Evolutionary conservation across 2,113 vertebrate species (phyloP).

Genomic region (Thinocorus orbignyianus): DNA sequence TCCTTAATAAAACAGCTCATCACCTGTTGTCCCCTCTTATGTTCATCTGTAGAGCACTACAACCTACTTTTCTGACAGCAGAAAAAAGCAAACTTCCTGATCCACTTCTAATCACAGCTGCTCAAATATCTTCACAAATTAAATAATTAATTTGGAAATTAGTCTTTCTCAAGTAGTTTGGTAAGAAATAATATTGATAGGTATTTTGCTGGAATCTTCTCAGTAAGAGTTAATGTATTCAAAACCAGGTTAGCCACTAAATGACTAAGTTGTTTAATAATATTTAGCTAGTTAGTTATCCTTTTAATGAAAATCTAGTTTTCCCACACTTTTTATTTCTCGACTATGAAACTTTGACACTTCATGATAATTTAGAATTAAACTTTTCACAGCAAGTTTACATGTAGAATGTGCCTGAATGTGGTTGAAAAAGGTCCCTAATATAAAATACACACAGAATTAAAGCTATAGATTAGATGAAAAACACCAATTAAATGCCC

Average conservation of each 20-base stretch:
- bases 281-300: not conserved
- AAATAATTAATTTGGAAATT: slow-evolving; percentile 3
- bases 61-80: not conserved
- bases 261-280: not conserved
- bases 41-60: not conserved
- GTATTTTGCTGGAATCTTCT: not conserved
- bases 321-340: not conserved
- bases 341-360: not conserved
- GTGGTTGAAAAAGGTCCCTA: not conserved
- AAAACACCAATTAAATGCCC: not conserved
- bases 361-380: not conserved
- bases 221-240: not conserved
- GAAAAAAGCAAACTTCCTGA: not conserved
- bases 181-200: not conserved
- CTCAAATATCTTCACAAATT: not conserved
- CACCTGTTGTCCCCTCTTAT: not conserved
- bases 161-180: not conserved
- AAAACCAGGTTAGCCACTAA: not conserved
- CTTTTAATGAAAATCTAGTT: not conserved
- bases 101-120: slow-evolving; percentile 37
- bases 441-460: not conserved
- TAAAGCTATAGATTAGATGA: not conserved
- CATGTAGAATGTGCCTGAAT: not conserved
- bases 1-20: not conserved
- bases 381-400: slow-evolving; percentile 19